A percentile compares a stretch with the other conserved stretches of the same genome.
Evolutionary conservation across 2,888 invertebrate genomes (phyloP).

Genomic region (Hyppa rectilinea): DNA sequence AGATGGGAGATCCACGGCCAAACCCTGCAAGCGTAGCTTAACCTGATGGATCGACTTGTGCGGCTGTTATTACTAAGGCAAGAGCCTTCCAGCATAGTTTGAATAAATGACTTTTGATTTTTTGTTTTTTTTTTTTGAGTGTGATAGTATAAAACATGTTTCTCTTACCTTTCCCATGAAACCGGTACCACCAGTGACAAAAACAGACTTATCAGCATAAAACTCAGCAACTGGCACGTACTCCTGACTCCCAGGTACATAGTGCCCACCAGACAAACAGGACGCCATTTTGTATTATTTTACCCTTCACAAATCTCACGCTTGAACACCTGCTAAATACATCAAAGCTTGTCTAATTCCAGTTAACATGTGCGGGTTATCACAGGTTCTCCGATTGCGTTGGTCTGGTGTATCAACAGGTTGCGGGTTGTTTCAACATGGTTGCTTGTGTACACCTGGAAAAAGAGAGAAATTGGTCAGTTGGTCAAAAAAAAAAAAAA

Average conservation of each 20-base stretch:
- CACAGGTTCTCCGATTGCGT: slow-evolving; percentile 38
- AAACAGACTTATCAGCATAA: slow-evolving; percentile 93
- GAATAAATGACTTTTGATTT: too few relatives aligned
- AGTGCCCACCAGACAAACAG: slow-evolving; percentile 80
- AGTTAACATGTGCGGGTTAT: slow-evolving; percentile 43
- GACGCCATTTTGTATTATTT: slow-evolving; percentile 82
- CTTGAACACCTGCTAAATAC: slow-evolving; percentile 58
- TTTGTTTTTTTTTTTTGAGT: too few relatives aligned
- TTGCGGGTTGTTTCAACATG: slow-evolving; percentile 69
- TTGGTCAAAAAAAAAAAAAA: too few relatives aligned
- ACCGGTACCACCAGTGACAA: slow-evolving; percentile 96
- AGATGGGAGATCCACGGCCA: too few relatives aligned
- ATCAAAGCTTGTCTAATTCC: slow-evolving; percentile 58
- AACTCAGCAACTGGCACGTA: slow-evolving; percentile 92
- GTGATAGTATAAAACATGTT: too few relatives aligned
- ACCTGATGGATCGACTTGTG: too few relatives aligned
- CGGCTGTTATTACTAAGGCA: too few relatives aligned
- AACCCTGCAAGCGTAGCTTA: too few relatives aligned
- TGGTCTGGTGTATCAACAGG: slow-evolving; percentile 43
- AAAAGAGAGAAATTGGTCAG: slow-evolving; percentile 41
- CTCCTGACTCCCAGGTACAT: slow-evolving; percentile 77
- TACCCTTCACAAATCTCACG: slow-evolving; percentile 54
- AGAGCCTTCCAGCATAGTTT: too few relatives aligned
- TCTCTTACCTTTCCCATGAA: slow-evolving; percentile 96
- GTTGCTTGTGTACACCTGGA: slow-evolving; percentile 75